Base-by-base conservation (phyloP, 2,888 invertebrate genomes). In the Byasa hedistus region DNA sequence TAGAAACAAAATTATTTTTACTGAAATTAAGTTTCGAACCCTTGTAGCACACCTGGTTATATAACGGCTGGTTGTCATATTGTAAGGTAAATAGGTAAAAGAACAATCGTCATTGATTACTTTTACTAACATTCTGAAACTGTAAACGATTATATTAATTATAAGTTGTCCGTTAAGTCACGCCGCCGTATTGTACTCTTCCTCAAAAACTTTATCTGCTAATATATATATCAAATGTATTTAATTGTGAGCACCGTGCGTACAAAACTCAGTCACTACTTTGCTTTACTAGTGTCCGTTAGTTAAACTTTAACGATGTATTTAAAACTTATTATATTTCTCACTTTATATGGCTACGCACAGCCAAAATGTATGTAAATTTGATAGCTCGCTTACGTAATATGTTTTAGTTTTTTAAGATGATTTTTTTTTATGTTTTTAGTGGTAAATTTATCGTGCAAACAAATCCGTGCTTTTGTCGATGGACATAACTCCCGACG, bases 401-500 rank as follows among this genome's bases (percentile, higher is more conserved):
- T 52, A n/a, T 21, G 24, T 52, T 54, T 7, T 52, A 52, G 19
- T 60, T 1, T 52, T 52, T 54, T 63, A 19, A 60, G 44, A 24
- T 27, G 3, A 27, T 27, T 4, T 57, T 69, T 75, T 64, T 71
- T 27, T 27, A 27, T 27, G 5, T 57, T 69, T 75, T 64, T 71
- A 79, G 80, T 77, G 68, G n/a, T 77, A 48, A 70, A 77, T 21
- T 72, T 82, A 61, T 73, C 79, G 39, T 83, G 83, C 64, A 69
- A 72, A 7, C 75, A 81, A 69, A 76, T 81, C n/a, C 69, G 68
- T 1, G 64, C 64, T 10, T 77, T 83, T 51, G 79, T 82, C 21
- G 75, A 82, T 61, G 79, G 79, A 0, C 83, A 83, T 65, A 83
- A 83, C 61, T 64, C 56, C 3, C 69, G 76, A 22, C 70, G 83